These are phyloP conservation scores for Oreonectes daqikongensis DNA, from an alignment of 2,797 vertebrate genomes.

Conservation along the genomic window DNA sequence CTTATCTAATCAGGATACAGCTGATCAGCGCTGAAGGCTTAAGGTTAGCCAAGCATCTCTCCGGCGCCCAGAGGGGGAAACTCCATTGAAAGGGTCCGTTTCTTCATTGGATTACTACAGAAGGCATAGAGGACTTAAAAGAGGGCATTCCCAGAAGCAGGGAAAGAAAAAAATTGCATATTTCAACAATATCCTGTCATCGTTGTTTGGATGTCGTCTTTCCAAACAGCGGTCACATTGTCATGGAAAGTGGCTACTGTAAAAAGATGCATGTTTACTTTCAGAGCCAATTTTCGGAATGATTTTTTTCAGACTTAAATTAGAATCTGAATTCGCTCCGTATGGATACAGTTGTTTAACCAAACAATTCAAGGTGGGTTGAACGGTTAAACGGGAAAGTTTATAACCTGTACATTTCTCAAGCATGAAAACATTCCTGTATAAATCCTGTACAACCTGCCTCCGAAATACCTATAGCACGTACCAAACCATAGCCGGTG, in stretches of 20 bases:
- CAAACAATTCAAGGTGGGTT: not conserved
- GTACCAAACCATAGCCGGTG: not conserved
- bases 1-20: slow-evolving; percentile 78
- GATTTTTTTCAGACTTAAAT: slow-evolving; percentile 17
- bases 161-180: slow-evolving; percentile 73
- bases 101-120: slow-evolving; percentile 57
- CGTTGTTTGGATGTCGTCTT: slow-evolving; percentile 59
- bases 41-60: slow-evolving; percentile 69
- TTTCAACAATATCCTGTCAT: slow-evolving; percentile 73
- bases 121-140: slow-evolving; percentile 74
- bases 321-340: not conserved
- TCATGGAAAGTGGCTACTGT: slow-evolving; percentile 68
- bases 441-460: not conserved
- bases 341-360: not conserved
- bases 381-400: no score
- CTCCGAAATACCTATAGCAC: not conserved
- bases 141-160: slow-evolving; percentile 68
- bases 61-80: slow-evolving; percentile 64
- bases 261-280: slow-evolving; percentile 26
- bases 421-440: not conserved
- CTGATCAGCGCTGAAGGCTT: slow-evolving; percentile 71
- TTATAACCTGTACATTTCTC: not conserved
- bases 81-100: slow-evolving; percentile 63
- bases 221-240: slow-evolving; percentile 65
- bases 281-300: not conserved